Evolutionary conservation across 2,888 invertebrate genomes (phyloP).

Genomic region (Pollenia griseotomentosa): DNA sequence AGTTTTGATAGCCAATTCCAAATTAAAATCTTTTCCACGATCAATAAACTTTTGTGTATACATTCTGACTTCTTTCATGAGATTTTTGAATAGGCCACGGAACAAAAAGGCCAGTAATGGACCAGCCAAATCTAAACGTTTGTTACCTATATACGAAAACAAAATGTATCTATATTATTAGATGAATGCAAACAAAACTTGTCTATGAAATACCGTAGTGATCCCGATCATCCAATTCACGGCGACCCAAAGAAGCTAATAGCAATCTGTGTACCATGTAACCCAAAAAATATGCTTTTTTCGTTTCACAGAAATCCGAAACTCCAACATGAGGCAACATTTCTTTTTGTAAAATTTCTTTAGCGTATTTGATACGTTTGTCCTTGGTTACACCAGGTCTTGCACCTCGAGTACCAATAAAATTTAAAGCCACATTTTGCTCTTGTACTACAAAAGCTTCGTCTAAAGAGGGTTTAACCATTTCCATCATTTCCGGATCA

Average conservation of each 20-base stretch:
- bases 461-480: slow-evolving; percentile 99
- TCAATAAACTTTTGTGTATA: slow-evolving; percentile 99
- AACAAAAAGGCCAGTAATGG: slow-evolving; percentile 98
- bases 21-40: slow-evolving; percentile 98
- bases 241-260: slow-evolving; percentile 96
- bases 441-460: slow-evolving; percentile 99
- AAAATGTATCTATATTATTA: not conserved
- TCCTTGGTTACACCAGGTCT: slow-evolving; percentile 99
- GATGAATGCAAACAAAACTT: slow-evolving; percentile 1
- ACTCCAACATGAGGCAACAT: slow-evolving; percentile 99
- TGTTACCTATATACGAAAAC: slow-evolving; percentile 86
- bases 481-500: slow-evolving; percentile 99
- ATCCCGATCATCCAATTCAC: slow-evolving; percentile 99
- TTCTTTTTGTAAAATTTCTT: slow-evolving; percentile 99
- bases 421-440: slow-evolving; percentile 99
- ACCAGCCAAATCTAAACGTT: slow-evolving; percentile 98
- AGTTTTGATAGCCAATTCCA: slow-evolving; percentile 95
- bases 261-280: slow-evolving; percentile 99
- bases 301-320: slow-evolving; percentile 99
- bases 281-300: slow-evolving; percentile 99
- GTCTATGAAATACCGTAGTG: slow-evolving; percentile 90
- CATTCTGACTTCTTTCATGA: slow-evolving; percentile 98
- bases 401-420: slow-evolving; percentile 98
- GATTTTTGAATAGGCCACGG: slow-evolving; percentile 96
- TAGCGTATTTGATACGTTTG: slow-evolving; percentile 99